These are phyloP conservation scores for Sebastes glaucus DNA, from an alignment of 2,797 vertebrate genomes.

Conservation along the genomic window DNA sequence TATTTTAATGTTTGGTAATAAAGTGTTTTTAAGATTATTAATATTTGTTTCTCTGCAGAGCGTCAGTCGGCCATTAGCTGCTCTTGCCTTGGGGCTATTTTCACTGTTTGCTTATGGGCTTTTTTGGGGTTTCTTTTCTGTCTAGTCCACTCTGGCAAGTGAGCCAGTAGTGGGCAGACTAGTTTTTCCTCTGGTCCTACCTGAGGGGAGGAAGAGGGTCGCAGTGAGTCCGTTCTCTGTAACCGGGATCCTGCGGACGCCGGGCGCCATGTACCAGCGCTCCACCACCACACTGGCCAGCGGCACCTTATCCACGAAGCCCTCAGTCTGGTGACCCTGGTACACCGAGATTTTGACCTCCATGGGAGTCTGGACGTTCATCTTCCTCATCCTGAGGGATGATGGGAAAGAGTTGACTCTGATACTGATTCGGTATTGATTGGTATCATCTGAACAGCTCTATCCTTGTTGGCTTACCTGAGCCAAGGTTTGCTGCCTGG, in stretches of 20 bases:
- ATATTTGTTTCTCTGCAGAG: too few relatives aligned
- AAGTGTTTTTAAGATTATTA: too few relatives aligned
- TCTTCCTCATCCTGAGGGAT: slow-evolving; percentile 69
- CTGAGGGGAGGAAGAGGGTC: slow-evolving; percentile 79
- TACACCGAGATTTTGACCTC: slow-evolving; percentile 71
- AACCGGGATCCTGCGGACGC: slow-evolving; percentile 68
- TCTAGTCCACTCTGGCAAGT: not conserved
- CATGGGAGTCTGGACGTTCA: slow-evolving; percentile 66
- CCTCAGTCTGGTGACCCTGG: slow-evolving; percentile 57
- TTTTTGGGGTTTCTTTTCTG: too few relatives aligned
- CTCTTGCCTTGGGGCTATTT: too few relatives aligned
- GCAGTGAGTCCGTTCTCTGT: slow-evolving; percentile 63
- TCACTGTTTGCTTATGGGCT: too few relatives aligned
- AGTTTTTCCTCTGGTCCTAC: slow-evolving; percentile 42
- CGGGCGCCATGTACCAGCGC: slow-evolving; percentile 77
- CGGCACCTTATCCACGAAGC: slow-evolving; percentile 47
- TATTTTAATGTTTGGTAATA: too few relatives aligned
- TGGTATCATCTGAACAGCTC: not conserved
- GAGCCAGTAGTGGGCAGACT: fast-evolving
- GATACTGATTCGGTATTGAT: fast-evolving
- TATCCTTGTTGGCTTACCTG: slow-evolving; percentile 46
- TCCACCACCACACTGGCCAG: slow-evolving; percentile 66
- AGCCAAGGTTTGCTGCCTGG: slow-evolving; percentile 76
- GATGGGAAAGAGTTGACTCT: not conserved
- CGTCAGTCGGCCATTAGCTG: too few relatives aligned